Evolutionary conservation across 2,888 invertebrate genomes (phyloP).

Genomic region (Anorthoa munda): DNA sequence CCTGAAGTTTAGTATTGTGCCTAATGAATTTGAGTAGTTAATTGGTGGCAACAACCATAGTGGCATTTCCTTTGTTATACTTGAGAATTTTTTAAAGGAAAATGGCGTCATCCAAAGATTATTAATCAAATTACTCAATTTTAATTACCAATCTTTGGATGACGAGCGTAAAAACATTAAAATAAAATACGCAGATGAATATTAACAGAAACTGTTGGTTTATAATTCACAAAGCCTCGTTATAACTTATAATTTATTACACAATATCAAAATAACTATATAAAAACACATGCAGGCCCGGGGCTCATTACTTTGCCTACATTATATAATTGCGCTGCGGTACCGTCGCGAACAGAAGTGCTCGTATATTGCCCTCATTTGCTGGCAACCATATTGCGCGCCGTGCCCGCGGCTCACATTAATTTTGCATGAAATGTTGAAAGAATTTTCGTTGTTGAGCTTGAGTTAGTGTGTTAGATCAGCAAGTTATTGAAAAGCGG

Average conservation of each 20-base stretch:
- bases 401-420: slow-evolving; percentile 6
- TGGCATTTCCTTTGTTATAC: too few species aligned
- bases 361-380: slow-evolving; percentile 11
- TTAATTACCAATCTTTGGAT: too few species aligned
- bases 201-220: background rate
- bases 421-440: slow-evolving; percentile 13
- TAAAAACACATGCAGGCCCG: slow-evolving; percentile 7
- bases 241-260: slow-evolving; percentile 2
- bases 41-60: too few species aligned
- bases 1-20: too few species aligned
- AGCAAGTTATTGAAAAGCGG: background rate
- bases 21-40: too few species aligned
- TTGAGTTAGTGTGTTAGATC: background rate
- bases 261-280: slow-evolving; percentile 15
- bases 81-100: too few species aligned
- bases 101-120: too few species aligned
- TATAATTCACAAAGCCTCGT: slow-evolving; percentile 8
- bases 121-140: too few species aligned
- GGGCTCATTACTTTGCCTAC: slow-evolving; percentile 6
- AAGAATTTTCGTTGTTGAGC: background rate
- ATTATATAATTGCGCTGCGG: background rate
- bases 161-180: too few species aligned
- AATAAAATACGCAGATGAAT: too few species aligned
- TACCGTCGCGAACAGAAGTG: slow-evolving; percentile 18
- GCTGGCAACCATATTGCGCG: background rate